These are phyloP conservation scores for Caloenas nicobarica DNA, from an alignment of 2,113 vertebrate species.

Conservation along the genomic window DNA sequence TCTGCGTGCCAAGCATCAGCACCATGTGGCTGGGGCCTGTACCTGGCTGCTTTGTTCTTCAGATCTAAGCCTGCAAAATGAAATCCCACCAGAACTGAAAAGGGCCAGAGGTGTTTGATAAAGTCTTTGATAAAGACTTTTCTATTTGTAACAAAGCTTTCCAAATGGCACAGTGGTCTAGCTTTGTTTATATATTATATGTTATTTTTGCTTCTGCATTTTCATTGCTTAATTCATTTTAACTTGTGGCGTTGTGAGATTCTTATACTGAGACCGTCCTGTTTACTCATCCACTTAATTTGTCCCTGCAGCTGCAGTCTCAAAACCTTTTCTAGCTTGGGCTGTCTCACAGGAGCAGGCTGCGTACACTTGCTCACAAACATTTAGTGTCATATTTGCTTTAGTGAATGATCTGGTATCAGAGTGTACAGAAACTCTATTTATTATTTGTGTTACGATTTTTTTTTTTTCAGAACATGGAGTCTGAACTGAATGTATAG, in stretches of 20 bases:
- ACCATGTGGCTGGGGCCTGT: rapidly evolving
- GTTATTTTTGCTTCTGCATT: background rate
- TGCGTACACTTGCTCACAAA: background rate
- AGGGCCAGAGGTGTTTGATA: background rate
- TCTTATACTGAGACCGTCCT: background rate
- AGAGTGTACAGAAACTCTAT: background rate
- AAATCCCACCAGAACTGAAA: background rate
- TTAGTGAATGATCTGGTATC: background rate
- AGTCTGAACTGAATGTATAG: background rate
- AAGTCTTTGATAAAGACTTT: background rate
- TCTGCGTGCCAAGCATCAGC: rapidly evolving
- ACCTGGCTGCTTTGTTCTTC: background rate
- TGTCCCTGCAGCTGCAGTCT: background rate
- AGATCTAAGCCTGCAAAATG: background rate
- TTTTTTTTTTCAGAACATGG: background rate
- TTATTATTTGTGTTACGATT: background rate
- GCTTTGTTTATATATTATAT: background rate
- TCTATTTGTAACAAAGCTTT: background rate
- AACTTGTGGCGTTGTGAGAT: background rate
- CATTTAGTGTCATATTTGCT: background rate
- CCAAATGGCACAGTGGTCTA: background rate
- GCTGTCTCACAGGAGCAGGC: background rate
- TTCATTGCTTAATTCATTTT: background rate
- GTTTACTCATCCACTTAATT: background rate
- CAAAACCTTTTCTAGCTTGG: background rate